Percentiles rank a stretch among this genome's conserved stretches.
Conservation (phyloP, 2,797 vertebrate species). For the Prionace glauca region DNA sequence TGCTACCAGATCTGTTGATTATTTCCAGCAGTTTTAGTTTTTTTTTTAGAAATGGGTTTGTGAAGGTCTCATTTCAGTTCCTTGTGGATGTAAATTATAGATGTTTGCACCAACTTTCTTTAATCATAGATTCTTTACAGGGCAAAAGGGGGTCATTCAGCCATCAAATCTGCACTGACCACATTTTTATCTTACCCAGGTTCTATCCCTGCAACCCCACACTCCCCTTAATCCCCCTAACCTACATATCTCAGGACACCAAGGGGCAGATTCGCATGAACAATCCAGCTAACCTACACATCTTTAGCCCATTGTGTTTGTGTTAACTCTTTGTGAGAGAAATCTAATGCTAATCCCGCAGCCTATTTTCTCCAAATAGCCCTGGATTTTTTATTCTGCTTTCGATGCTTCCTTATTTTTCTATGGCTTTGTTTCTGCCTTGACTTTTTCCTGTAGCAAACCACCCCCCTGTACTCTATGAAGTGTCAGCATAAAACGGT, state of each 20-base stretch:
- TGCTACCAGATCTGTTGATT: not conserved
- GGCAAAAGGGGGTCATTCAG: too few relatives aligned
- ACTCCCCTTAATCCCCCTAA: too few relatives aligned
- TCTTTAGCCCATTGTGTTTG: not conserved
- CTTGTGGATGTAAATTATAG: not conserved
- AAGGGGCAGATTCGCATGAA: too few relatives aligned
- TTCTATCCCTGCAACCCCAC: too few relatives aligned
- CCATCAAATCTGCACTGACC: too few relatives aligned
- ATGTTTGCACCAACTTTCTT: not conserved
- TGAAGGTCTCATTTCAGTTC: not conserved
- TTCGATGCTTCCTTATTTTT: not conserved
- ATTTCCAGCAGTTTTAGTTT: not conserved
- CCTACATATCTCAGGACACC: too few relatives aligned
- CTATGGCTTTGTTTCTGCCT: not conserved
- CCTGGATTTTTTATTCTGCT: not conserved
- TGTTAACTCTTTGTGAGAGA: not conserved
- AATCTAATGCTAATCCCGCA: not conserved
- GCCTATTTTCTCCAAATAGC: not conserved
- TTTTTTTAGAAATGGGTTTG: not conserved
- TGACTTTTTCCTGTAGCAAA: not conserved
- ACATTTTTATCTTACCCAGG: too few relatives aligned
- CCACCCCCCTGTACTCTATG: too few relatives aligned
- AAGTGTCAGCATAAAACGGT: not conserved
- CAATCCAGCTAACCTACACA: too few relatives aligned
- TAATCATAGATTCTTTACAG: too few relatives aligned